A percentile compares a stretch with the other conserved stretches of the same genome.
phyloP scores from a whole-genome alignment of 2,797 vertebrate genomes.

The Macroramphosus scolopax region DNA sequence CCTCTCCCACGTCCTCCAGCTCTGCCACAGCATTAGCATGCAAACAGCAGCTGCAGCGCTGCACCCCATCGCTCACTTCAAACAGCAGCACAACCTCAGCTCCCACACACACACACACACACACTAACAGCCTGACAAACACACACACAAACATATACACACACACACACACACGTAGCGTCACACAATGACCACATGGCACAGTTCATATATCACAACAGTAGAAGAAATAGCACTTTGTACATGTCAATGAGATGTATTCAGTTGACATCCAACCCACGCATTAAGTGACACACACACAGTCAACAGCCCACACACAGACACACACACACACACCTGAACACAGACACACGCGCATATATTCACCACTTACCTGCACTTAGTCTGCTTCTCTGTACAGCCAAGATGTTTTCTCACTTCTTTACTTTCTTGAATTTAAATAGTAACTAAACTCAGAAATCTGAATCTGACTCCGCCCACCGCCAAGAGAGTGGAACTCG shows the following conservation, averaged over 20 bases:
- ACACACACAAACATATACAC: slow-evolving; percentile 21
- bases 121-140: slow-evolving; percentile 31
- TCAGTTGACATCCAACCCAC: slow-evolving; percentile 64
- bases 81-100: slow-evolving; percentile 59
- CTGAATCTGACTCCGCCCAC: too few species aligned
- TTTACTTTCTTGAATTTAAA: too few species aligned
- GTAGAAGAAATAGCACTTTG: slow-evolving; percentile 52
- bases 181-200: slow-evolving; percentile 41
- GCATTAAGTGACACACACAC: slow-evolving; percentile 43
- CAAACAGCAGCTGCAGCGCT: slow-evolving; percentile 71
- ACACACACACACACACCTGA: slow-evolving; percentile 5
- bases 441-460: too few species aligned
- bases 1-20: slow-evolving; percentile 78
- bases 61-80: slow-evolving; percentile 70
- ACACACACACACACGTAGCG: slow-evolving; percentile 6
- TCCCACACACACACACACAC: slow-evolving; percentile 42
- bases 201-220: slow-evolving; percentile 54
- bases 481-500: too few species aligned
- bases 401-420: slow-evolving; percentile 2
- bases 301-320: slow-evolving; percentile 40
- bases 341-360: slow-evolving; percentile 16
- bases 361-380: slow-evolving; percentile 4
- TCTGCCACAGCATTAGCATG: slow-evolving; percentile 79
- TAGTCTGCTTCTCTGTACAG: slow-evolving; percentile 25
- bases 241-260: slow-evolving; percentile 61